Evolutionary conservation across 2,888 invertebrate genomes (phyloP), one percentile per base, ranked within the genome.

Genomic region (Galerucella pusilla): DNA sequence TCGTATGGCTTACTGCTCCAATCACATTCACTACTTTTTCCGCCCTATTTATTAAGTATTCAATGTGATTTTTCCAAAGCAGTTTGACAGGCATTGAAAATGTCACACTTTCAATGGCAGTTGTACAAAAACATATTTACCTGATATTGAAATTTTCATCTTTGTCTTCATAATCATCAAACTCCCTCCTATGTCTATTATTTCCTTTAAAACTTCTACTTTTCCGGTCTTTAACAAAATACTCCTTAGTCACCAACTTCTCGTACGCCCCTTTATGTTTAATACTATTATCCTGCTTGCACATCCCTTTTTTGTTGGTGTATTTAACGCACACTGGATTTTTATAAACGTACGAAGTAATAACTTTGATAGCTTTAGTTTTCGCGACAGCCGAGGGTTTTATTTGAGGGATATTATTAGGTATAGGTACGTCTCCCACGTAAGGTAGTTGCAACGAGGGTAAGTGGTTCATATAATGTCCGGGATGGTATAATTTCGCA

Each of bases 251-350:
- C 7, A 87, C 81, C 60, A 86, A 67, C 69, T 85, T 80, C 5
- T 86, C 85, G 10, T 79, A 71, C 52, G 80, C 81, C 3, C 80
- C 79, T 74, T 78, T 81, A n/a, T 76, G 78, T 54, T 75, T 79
- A 65, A 77, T 75, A 9, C 64, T 54, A 46, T 80, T 74, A 28
- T 81, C 76, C 65, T 76, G 65, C 16, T 79, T 75, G 68, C 83
- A 82, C 69, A 82, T 81, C 57, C 79, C 74, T 70, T 84, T 84
- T 68, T 82, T 83, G 25, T 85, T 84, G 35, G 78, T 82, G 59
- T 84, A 82, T 81, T 86, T 87, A 49, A 88, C 84, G 75, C 88
- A 88, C 73, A 87, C 84, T 2, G 87, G 87, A 78, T 84, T 87
- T 75, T 81, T 85, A 71, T 83, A 85, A 3, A 88, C 82, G 76